Base-by-base conservation (phyloP, 2,113 vertebrate species). In the Phaetusa simplex region DNA sequence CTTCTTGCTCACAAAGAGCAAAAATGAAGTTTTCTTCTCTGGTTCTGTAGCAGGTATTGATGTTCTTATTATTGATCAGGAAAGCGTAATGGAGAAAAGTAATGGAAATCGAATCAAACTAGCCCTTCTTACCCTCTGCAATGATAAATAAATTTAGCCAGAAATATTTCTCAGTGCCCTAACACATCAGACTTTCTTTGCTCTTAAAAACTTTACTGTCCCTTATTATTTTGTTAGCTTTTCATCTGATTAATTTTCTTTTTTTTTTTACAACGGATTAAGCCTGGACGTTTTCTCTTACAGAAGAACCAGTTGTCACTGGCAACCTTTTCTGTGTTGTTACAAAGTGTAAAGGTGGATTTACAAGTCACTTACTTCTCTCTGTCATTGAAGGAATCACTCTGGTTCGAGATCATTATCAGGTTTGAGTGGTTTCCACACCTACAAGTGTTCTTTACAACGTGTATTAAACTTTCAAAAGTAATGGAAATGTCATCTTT, bases 371-470 rank as follows among this genome's bases (percentile, higher is more conserved):
- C 29, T 81, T 97, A 61, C 12, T 97, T 14, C 26, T 95, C 1
- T 58, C 94, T 64, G 45, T 84, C 23, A 32, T 97, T 29, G 97
- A 94, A 91, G 97, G 64, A 21, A 67, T 97, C 36, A 8, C 26
- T 36, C 40, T 96, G 52, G 12, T 88, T 42, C 90, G 5, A 9
- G 88, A 69, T 89, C 90, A 65, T n/a, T 97, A 92, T 67, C 97
- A 98, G 98, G 98, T 98, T 55, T 86, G 98, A 88, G 12, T 38
- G 14, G 55, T 56, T 94, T 55, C 59, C 52, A 78, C 26, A 80
- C 13, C 21, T 73, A 65, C 23, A 56, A 43, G 14, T 59, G 11
- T 49, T 43, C 43, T 56, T 81, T 78, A 22, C 10, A 53, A 22
- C 22, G 26, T 45, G 8, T 4, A 14, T 52, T 79, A 49, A 64